phyloP scores from a whole-genome alignment of 1,140 invertebrate species.

The Drosophila asahinai region DNA sequence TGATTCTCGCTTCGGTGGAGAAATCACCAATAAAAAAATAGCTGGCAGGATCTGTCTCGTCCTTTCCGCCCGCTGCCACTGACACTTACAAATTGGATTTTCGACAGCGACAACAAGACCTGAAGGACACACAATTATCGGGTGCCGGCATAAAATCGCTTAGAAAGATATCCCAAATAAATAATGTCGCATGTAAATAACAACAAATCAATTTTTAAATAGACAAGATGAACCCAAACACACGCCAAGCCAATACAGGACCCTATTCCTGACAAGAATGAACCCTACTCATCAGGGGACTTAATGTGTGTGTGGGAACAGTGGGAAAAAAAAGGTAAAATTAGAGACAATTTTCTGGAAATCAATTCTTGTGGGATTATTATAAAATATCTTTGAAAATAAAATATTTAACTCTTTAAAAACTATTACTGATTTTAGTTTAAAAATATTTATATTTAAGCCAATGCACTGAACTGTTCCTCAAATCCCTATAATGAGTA shows the following conservation, averaged over 20 bases:
- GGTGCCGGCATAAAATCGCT: constrained; percentile 34
- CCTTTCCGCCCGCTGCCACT: constrained; percentile 33
- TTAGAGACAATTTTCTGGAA: no score
- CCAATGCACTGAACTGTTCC: no score
- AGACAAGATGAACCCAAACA: constrained; percentile 52
- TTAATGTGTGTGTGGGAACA: constrained; percentile 25
- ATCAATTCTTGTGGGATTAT: no score
- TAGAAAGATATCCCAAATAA: constrained; percentile 65
- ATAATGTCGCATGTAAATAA: constrained; percentile 80
- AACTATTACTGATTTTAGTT: no score
- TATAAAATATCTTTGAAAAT: no score
- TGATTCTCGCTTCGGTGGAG: constrained; percentile 71
- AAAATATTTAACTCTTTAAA: no score
- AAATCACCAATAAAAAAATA: constrained; percentile 71
- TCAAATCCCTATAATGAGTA: no score
- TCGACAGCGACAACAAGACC: constrained; percentile 51
- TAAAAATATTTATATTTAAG: no score
- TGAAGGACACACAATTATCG: constrained; percentile 66
- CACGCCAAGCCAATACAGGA: constrained; percentile 19
- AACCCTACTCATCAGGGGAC: constrained; percentile 60
- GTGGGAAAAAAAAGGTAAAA: neutral
- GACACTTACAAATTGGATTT: constrained; percentile 82
- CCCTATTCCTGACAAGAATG: constrained; percentile 47
- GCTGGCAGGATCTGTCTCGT: constrained; percentile 13
- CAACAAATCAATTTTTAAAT: constrained; percentile 82